phyloP scores from a whole-genome alignment of 2,888 invertebrate species.

The Leptopilina drosophilae region DNA sequence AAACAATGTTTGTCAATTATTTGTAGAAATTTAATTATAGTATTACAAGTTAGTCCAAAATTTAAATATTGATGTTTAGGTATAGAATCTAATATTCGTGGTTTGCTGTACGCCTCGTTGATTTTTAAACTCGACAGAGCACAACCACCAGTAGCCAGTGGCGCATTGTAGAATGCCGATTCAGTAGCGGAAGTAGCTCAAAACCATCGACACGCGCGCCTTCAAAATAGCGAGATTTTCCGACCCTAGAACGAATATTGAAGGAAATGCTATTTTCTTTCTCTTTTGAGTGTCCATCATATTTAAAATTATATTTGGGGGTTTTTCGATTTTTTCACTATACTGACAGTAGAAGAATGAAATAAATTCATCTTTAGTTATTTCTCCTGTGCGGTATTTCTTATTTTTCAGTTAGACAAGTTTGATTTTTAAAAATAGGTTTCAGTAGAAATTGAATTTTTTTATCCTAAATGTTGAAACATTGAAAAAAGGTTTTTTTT shows the following conservation, averaged over 20 bases:
- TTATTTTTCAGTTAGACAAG: too few relatives aligned
- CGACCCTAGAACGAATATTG: not conserved
- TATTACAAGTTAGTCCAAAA: too few relatives aligned
- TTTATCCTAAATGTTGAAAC: too few relatives aligned
- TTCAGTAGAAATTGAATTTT: too few relatives aligned
- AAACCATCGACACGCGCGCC: slow-evolving; percentile 28
- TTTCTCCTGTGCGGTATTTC: not conserved
- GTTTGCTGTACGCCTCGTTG: slow-evolving; percentile 8
- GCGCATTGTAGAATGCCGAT: slow-evolving; percentile 12
- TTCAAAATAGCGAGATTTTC: slow-evolving; percentile 18
- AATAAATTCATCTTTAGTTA: not conserved
- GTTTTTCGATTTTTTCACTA: not conserved
- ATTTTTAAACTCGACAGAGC: slow-evolving; percentile 20
- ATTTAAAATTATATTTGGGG: not conserved
- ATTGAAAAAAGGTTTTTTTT: too few relatives aligned
- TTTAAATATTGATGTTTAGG: slow-evolving; percentile 14
- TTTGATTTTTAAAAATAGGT: too few relatives aligned
- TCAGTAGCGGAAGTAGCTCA: slow-evolving; percentile 31
- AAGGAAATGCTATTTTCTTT: slow-evolving; percentile 8
- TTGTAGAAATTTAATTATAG: too few relatives aligned
- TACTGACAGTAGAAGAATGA: not conserved
- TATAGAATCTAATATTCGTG: slow-evolving; percentile 18
- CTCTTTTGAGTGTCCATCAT: not conserved
- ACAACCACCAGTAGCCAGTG: slow-evolving; percentile 15
- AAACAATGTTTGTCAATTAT: too few relatives aligned